phyloP scores from a whole-genome alignment of 2,888 invertebrate genomes.

The Meganola albula region DNA sequence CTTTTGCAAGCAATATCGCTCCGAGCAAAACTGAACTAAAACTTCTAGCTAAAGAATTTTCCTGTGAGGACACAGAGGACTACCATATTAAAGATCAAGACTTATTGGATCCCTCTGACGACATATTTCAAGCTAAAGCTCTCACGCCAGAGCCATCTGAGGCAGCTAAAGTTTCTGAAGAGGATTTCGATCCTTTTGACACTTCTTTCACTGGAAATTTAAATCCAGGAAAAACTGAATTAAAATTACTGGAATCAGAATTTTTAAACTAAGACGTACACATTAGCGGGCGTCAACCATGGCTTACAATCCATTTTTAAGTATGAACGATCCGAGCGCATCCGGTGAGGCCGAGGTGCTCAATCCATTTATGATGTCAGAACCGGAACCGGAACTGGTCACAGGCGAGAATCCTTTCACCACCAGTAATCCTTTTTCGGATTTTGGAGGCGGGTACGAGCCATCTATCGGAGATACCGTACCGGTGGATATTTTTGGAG shows the following conservation, averaged over 20 bases:
- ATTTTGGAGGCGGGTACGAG: constrained; percentile 65
- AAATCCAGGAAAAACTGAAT: constrained; percentile 86
- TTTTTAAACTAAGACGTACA: constrained; percentile 52
- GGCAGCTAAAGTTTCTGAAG: constrained; percentile 39
- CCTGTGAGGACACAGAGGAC: constrained; percentile 61
- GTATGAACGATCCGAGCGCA: constrained; percentile 81
- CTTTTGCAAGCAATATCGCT: constrained; percentile 85
- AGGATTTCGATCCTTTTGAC: constrained; percentile 87
- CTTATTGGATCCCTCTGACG: constrained; percentile 70
- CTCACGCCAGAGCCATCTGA: constrained; percentile 80
- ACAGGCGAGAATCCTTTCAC: constrained; percentile 84
- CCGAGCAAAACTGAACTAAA: constrained; percentile 89
- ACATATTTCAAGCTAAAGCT: constrained; percentile 82
- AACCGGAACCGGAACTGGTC: constrained; percentile 43
- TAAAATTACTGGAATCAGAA: constrained; percentile 87
- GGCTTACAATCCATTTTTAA: constrained; percentile 88
- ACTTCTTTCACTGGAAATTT: constrained; percentile 87
- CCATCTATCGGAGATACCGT: constrained; percentile 59
- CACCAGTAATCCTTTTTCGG: constrained; percentile 83
- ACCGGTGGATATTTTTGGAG: constrained; percentile 62
- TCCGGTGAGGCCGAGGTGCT: constrained; percentile 71
- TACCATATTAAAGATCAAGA: constrained; percentile 57
- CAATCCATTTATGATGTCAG: constrained; percentile 83
- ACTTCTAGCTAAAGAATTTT: constrained; percentile 85
- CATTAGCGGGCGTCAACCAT: constrained; percentile 59